phyloP scores from a whole-genome alignment of 2,797 vertebrate species.

The Gymnothorax javanicus region DNA sequence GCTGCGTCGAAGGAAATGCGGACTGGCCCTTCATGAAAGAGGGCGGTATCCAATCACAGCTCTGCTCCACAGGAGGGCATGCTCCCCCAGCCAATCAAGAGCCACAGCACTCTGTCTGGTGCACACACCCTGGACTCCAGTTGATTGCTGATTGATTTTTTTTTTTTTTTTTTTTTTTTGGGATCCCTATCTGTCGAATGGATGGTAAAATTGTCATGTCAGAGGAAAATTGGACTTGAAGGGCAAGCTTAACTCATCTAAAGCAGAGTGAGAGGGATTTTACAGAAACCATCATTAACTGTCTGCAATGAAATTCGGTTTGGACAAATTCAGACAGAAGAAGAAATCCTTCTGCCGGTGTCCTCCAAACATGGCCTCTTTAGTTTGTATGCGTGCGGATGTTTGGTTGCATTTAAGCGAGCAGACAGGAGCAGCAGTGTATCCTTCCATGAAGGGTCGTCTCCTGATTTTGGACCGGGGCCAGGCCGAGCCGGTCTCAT shows the following conservation, averaged over 20 bases:
- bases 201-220: background rate
- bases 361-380: constrained; percentile 19
- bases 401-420: background rate
- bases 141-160: constrained; percentile 40
- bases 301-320: background rate
- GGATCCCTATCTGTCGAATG: background rate
- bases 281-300: background rate
- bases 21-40: constrained; percentile 82
- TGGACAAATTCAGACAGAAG: too few species aligned
- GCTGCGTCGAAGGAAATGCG: constrained; percentile 93
- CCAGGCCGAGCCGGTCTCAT: constrained; percentile 38
- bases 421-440: constrained; percentile 49
- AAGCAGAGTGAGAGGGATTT: background rate
- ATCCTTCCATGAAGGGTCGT: constrained; percentile 80
- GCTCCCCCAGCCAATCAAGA: constrained; percentile 36
- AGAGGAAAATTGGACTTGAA: background rate
- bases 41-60: constrained; percentile 34
- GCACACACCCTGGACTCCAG: constrained; percentile 3
- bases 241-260: background rate
- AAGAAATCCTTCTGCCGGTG: background rate
- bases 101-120: constrained; percentile 21
- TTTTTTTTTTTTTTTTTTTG: constrained; percentile 15
- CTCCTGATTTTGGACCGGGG: constrained; percentile 29
- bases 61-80: constrained; percentile 51
- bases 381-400: constrained; percentile 21